phyloP scores from a whole-genome alignment of 2,888 invertebrate species.

The Diplazon laetatorius region DNA sequence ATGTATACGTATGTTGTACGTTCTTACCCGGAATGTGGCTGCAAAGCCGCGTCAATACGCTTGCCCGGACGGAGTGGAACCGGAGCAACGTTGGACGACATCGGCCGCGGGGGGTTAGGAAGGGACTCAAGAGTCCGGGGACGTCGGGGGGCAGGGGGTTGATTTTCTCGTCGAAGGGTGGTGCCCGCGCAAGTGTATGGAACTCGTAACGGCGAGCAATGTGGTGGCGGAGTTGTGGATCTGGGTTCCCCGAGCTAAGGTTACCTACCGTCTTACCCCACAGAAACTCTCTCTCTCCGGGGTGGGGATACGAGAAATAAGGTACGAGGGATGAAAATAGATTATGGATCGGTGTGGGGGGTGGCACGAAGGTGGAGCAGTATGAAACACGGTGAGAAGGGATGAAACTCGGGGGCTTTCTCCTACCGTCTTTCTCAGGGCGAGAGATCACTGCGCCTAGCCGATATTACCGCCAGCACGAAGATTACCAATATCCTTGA shows the following conservation, averaged over 20 bases:
- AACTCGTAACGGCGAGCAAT: conserved; percentile 47
- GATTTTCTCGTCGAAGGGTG: conserved; percentile 53
- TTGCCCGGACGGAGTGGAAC: conserved; percentile 71
- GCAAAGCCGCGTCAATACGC: conserved; percentile 79
- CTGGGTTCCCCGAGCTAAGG: conserved; percentile 47
- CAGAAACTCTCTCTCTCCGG: too few relatives aligned
- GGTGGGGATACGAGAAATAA: conserved; percentile 54
- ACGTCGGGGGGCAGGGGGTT: conserved; percentile 52
- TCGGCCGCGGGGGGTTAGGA: too few relatives aligned
- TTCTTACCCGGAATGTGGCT: conserved; percentile 76
- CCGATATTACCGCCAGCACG: conserved; percentile 81
- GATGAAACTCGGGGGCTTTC: conserved; percentile 12
- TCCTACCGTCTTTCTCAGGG: conserved; percentile 70
- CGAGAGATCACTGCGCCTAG: conserved; percentile 81
- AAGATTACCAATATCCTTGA: conserved; percentile 83
- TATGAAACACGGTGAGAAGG: conserved; percentile 59
- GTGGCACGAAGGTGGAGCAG: too few relatives aligned
- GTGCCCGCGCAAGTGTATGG: conserved; percentile 51
- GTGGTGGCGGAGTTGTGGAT: conserved; percentile 55
- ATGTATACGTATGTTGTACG: conserved; percentile 68
- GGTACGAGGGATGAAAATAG: conserved; percentile 53
- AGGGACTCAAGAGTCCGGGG: too few relatives aligned
- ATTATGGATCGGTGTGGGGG: too few relatives aligned
- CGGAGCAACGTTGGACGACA: conserved; percentile 59
- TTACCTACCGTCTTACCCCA: too few relatives aligned